A percentile compares a stretch with the other conserved stretches of the same genome.
Conservation (phyloP, 92 coral and sea anemone genomes). For the Epizoanthus ramosus region DNA sequence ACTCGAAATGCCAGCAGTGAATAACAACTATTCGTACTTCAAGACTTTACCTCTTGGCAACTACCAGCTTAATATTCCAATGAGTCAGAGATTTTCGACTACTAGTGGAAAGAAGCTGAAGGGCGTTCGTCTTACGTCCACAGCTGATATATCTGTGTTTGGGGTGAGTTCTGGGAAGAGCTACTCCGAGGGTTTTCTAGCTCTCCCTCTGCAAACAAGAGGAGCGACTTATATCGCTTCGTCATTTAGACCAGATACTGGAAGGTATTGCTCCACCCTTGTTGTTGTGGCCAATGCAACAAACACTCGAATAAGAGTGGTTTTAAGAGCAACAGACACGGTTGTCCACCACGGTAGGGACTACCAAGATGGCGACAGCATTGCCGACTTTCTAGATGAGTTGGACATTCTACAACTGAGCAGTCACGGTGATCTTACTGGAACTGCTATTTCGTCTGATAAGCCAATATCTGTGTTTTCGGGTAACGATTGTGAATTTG, state of each 20-base stretch:
- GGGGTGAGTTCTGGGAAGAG: conserved; percentile 45
- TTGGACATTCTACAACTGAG: conserved; percentile 63
- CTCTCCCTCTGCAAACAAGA: conserved; percentile 41
- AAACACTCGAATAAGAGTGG: conserved; percentile 1
- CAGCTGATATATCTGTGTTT: conserved; percentile 40
- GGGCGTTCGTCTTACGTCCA: conserved; percentile 39
- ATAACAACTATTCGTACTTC: conserved; percentile 20
- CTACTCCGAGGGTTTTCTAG: conserved; percentile 42
- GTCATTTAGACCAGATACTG: conserved; percentile 29
- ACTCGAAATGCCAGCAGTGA: conserved; percentile 21
- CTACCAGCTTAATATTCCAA: conserved; percentile 26
- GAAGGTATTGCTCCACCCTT: conserved; percentile 8
- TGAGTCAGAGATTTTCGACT: neutral
- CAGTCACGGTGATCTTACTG: conserved; percentile 62
- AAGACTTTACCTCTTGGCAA: conserved; percentile 21
- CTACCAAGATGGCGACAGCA: conserved; percentile 48
- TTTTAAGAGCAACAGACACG: conserved; percentile 3
- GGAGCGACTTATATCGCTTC: conserved; percentile 42
- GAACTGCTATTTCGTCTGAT: conserved; percentile 66
- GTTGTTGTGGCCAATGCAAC: conserved; percentile 6
- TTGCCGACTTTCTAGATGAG: conserved; percentile 45
- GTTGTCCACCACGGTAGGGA: conserved; percentile 25
- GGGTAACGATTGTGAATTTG: conserved; percentile 80
- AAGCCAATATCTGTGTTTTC: conserved; percentile 79
- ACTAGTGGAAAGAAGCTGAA: conserved; percentile 1